phyloP scores from a whole-genome alignment of 2,113 vertebrate species.

The Condylura cristata region DNA sequence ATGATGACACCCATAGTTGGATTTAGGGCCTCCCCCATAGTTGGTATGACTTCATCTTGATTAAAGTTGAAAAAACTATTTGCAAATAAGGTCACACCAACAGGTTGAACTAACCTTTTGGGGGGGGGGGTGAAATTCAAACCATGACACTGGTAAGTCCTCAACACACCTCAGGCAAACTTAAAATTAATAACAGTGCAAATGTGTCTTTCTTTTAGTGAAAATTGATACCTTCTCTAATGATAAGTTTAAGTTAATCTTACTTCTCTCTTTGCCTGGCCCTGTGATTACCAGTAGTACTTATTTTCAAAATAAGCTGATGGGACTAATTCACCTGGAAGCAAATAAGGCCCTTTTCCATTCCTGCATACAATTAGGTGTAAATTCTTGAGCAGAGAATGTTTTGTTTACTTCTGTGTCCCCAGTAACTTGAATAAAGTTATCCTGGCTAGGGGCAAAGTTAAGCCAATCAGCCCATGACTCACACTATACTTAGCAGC shows the following conservation, averaged over 20 bases:
- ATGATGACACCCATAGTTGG: not conserved
- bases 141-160: not conserved
- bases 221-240: not conserved
- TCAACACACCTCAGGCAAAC: not conserved
- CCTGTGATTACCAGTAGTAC: not conserved
- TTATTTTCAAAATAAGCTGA: not conserved
- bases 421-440: conserved; percentile 30
- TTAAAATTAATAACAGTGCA: not conserved
- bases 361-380: not conserved
- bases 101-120: not conserved
- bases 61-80: not conserved
- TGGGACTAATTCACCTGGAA: not conserved
- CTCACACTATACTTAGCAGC: not conserved
- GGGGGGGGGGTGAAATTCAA: not conserved
- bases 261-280: not conserved
- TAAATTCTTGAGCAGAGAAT: not conserved
- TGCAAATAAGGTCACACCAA: not conserved
- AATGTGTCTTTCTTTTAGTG: not conserved
- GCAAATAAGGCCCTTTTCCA: not conserved
- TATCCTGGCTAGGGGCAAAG: not conserved
- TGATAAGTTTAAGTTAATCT: not conserved
- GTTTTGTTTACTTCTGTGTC: not conserved
- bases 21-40: not conserved
- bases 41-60: not conserved
- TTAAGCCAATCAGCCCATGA: not conserved